Conservation (phyloP, 2,113 vertebrate species). For the Romanogobio albipinnatus region DNA sequence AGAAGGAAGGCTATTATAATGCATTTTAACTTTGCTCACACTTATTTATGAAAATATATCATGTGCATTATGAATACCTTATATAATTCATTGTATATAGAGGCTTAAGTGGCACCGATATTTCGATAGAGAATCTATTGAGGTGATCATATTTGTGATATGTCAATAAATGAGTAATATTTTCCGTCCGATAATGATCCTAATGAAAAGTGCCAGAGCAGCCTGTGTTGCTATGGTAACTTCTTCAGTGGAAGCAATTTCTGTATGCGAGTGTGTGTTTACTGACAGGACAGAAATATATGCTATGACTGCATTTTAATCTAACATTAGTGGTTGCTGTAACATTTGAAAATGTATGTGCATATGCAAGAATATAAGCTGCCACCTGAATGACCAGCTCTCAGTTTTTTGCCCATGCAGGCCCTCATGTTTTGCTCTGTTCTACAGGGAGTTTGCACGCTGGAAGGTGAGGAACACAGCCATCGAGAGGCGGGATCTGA, state of each 20-base stretch:
- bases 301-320: background rate
- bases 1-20: no score
- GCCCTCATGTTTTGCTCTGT: constrained; percentile 47
- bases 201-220: background rate
- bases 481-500: constrained; percentile 93
- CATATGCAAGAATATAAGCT: background rate
- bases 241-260: background rate
- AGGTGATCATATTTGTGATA: background rate
- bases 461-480: constrained; percentile 99
- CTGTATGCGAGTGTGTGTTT: background rate
- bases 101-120: background rate
- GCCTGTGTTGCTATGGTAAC: constrained; percentile 3
- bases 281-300: background rate
- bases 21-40: no score
- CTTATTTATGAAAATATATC: no score
- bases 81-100: background rate
- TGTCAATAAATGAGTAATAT: background rate
- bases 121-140: background rate
- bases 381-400: background rate
- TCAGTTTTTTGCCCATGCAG: background rate
- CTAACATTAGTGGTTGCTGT: background rate
- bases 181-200: background rate
- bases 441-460: constrained; percentile 97
- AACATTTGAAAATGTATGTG: background rate
- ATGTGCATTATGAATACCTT: background rate